Evolutionary conservation across 2,888 invertebrate species (phyloP).

Genomic region (Aporophyla nigra): DNA sequence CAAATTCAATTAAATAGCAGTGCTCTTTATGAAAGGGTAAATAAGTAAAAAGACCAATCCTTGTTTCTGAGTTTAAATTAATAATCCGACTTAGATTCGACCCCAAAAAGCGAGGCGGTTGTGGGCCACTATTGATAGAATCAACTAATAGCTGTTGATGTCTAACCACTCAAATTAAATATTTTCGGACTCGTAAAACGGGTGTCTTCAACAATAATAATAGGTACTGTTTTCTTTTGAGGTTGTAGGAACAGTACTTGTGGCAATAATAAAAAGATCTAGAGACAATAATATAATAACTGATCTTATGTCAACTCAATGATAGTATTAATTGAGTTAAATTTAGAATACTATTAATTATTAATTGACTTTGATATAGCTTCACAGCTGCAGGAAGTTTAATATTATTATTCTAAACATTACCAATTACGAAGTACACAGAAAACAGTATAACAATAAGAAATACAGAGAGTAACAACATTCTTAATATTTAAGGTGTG

Average conservation of each 20-base stretch:
- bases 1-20: not conserved
- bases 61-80: slow-evolving; percentile 7
- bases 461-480: no score
- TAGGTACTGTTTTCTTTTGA: not conserved
- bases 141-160: not conserved
- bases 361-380: no score
- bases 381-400: no score
- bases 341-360: no score
- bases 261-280: no score
- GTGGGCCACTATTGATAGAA: not conserved
- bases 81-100: slow-evolving; percentile 18
- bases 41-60: slow-evolving; percentile 1
- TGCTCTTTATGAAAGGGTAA: not conserved
- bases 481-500: no score
- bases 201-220: not conserved
- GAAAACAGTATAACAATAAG: no score
- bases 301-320: no score
- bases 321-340: no score
- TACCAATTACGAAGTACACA: no score
- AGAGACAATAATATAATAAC: no score
- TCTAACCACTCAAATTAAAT: not conserved
- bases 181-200: not conserved
- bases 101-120: not conserved
- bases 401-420: no score
- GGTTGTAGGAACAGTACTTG: not conserved